Evolutionary conservation across 2,888 invertebrate species (phyloP).

Genomic region (Pantelozetes paolii): DNA sequence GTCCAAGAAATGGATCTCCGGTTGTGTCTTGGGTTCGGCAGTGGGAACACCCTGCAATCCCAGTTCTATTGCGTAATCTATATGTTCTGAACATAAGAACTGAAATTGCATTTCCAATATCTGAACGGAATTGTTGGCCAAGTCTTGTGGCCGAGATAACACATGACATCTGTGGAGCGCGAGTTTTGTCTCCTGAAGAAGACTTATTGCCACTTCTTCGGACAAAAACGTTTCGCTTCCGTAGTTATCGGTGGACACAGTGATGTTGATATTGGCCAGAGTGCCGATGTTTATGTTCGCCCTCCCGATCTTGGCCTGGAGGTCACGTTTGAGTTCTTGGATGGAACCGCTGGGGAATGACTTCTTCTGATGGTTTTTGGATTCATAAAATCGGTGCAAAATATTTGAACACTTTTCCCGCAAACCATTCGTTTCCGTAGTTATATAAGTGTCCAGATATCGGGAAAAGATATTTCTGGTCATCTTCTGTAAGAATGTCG

Average conservation of each 20-base stretch:
- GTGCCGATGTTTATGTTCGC: too few species aligned
- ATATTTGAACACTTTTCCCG: conserved; percentile 70
- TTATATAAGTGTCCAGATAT: conserved; percentile 66
- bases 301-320: conserved; percentile 87
- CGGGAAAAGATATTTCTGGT: conserved; percentile 74
- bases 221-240: conserved; percentile 80
- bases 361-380: conserved; percentile 90
- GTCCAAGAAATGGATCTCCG: conserved; percentile 86
- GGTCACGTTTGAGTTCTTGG: conserved; percentile 83
- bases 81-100: conserved; percentile 80
- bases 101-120: conserved; percentile 79
- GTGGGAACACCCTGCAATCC: conserved; percentile 81
- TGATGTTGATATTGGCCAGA: conserved; percentile 92
- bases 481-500: conserved; percentile 69
- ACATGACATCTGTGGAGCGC: conserved; percentile 82
- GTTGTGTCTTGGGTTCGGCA: conserved; percentile 80
- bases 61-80: conserved; percentile 92
- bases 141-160: conserved; percentile 63
- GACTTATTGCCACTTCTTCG: conserved; percentile 83
- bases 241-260: conserved; percentile 47
- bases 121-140: conserved; percentile 70
- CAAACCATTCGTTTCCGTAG: conserved; percentile 70
- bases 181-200: conserved; percentile 82
- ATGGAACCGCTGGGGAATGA: conserved; percentile 82
- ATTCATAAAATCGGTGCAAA: conserved; percentile 80